These are phyloP conservation scores for Pseudomyrmex gracilis DNA, from an alignment of 1,140 invertebrate genomes.

Conservation along the genomic window DNA sequence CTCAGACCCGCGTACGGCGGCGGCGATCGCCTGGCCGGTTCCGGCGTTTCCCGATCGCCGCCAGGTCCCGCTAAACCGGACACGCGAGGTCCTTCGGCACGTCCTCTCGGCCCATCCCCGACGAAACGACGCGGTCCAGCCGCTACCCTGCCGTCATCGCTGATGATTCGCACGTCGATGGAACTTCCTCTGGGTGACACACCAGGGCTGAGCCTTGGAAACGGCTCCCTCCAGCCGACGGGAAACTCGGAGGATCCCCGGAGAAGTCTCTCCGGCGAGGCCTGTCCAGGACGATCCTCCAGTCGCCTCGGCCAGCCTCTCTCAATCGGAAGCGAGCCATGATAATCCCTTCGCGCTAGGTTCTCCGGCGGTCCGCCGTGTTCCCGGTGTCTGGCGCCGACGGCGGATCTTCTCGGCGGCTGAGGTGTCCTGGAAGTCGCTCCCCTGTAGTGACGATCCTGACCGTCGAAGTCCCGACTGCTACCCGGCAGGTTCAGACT, in stretches of 20 bases:
- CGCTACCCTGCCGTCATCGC: not conserved
- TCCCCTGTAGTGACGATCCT: constrained; percentile 51
- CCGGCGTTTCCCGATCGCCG: not conserved
- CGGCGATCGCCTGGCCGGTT: constrained; percentile 47
- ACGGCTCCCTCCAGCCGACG: not conserved
- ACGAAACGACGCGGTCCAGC: not conserved
- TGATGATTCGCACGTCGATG: constrained; percentile 20
- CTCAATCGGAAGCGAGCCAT: constrained; percentile 59
- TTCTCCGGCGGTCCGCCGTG: not conserved
- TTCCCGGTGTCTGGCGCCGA: constrained; percentile 23
- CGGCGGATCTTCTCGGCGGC: constrained; percentile 69
- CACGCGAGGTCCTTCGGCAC: constrained; percentile 2
- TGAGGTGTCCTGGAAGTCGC: constrained; percentile 75
- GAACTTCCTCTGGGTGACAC: constrained; percentile 15
- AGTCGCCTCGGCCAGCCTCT: constrained; percentile 23
- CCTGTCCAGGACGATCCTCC: constrained; percentile 27
- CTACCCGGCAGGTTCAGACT: constrained; percentile 73
- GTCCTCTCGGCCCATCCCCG: not conserved
- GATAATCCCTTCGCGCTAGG: constrained; percentile 44
- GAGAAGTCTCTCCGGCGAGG: constrained; percentile 12
- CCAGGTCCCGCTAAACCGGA: constrained; percentile 14
- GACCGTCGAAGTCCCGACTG: constrained; percentile 66
- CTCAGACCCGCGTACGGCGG: constrained; percentile 66
- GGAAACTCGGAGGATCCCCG: constrained; percentile 42
- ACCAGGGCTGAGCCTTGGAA: not conserved